Percentiles rank a stretch among this genome's conserved stretches.
Evolutionary conservation across 2,888 invertebrate species (phyloP).

Genomic region (Orthosia cruda): DNA sequence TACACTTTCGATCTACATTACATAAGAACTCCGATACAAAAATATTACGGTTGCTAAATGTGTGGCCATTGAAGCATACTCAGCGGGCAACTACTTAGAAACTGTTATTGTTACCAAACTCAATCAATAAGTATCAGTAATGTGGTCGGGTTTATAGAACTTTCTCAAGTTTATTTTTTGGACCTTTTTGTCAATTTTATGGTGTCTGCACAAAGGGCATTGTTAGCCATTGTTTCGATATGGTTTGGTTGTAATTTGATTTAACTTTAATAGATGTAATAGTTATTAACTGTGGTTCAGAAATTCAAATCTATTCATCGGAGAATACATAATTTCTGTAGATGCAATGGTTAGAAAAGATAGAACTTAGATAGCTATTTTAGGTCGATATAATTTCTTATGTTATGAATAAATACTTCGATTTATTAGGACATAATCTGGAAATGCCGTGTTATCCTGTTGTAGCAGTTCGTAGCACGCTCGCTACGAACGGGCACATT

Average conservation of each 20-base stretch:
- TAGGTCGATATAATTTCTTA: background rate
- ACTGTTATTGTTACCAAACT: slow-evolving; percentile 63
- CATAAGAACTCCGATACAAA: slow-evolving; percentile 66
- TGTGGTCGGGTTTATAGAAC: slow-evolving; percentile 27
- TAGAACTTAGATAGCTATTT: background rate
- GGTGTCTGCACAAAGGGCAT: background rate
- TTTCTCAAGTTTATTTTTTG: slow-evolving; percentile 26
- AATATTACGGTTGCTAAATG: slow-evolving; percentile 74
- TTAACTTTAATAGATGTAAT: background rate
- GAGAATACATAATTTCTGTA: no score
- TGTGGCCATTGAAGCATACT: slow-evolving; percentile 74
- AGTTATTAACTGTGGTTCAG: background rate
- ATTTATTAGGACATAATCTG: background rate
- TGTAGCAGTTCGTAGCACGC: slow-evolving; percentile 23
- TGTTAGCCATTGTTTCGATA: background rate
- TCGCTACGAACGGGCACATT: slow-evolving; percentile 26
- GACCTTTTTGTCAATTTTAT: slow-evolving; percentile 13
- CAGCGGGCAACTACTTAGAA: slow-evolving; percentile 64
- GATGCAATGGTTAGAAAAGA: background rate
- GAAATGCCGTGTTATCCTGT: slow-evolving; percentile 16
- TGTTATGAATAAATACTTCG: background rate
- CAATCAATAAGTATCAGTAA: slow-evolving; percentile 19
- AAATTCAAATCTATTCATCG: no score
- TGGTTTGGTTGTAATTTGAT: background rate
- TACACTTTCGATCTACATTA: slow-evolving; percentile 54